Percentiles rank a stretch among this genome's conserved stretches.
These are phyloP conservation scores for Lytechinus variegatus DNA, from an alignment of 35 echinoderm and acorn worm genomes.

Conservation along the genomic window DNA sequence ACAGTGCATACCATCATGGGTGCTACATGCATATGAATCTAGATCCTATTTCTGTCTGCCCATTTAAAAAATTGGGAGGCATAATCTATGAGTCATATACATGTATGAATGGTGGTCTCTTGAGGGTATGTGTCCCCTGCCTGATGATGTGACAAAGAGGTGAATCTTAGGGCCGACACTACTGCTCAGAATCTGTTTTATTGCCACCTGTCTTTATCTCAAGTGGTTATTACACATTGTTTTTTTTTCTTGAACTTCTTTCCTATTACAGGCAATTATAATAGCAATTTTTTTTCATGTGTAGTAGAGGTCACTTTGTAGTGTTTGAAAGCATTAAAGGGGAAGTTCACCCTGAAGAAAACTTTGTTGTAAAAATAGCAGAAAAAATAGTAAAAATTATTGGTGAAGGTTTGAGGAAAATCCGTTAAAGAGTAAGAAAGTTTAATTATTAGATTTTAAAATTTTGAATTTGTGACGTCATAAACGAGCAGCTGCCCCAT, in stretches of 20 bases:
- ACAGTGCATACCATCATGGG: not conserved
- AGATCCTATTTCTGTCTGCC: not conserved
- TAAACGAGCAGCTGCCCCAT: no score
- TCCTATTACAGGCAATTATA: no score
- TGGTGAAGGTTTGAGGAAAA: no score
- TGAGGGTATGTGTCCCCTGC: not conserved
- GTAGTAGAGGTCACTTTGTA: no score
- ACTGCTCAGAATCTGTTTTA: not conserved
- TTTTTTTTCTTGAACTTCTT: not conserved
- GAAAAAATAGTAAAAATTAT: no score
- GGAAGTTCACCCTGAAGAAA: no score
- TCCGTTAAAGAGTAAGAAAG: no score
- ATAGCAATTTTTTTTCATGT: no score
- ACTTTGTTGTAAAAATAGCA: no score
- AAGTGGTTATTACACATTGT: not conserved
- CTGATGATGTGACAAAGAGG: slow-evolving; percentile 1
- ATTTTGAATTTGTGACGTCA: no score
- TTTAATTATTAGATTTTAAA: no score
- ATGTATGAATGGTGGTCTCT: not conserved
- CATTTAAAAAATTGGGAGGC: not conserved
- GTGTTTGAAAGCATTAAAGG: no score
- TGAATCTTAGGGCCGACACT: not conserved
- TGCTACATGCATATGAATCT: not conserved
- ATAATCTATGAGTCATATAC: slow-evolving; percentile 34
- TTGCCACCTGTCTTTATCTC: not conserved